These are phyloP conservation scores for Podarcis muralis DNA, from an alignment of 2,113 vertebrate species.

Conservation along the genomic window DNA sequence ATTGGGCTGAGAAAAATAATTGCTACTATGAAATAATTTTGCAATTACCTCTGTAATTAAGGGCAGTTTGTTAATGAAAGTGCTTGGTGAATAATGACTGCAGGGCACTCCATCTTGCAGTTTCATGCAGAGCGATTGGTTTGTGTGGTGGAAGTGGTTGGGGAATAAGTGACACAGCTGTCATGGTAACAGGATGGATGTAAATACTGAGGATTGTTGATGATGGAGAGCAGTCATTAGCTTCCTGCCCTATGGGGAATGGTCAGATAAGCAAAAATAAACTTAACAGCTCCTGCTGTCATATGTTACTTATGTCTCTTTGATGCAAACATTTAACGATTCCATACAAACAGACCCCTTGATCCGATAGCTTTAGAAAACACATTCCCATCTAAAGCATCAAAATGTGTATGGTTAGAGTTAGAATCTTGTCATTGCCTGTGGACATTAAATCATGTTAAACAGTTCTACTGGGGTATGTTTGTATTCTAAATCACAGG, in stretches of 20 bases:
- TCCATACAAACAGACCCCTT: not conserved
- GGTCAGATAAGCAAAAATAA: conserved; percentile 73
- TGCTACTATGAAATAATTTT: conserved; percentile 79
- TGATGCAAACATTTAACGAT: conserved; percentile 8
- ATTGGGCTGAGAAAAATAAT: conserved; percentile 76
- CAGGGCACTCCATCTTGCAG: conserved; percentile 69
- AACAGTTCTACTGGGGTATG: not conserved
- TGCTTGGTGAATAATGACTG: conserved; percentile 75
- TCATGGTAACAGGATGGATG: conserved; percentile 68
- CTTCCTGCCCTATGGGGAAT: conserved; percentile 70
- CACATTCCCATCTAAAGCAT: not conserved
- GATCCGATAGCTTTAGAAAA: not conserved
- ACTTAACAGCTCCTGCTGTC: conserved; percentile 47
- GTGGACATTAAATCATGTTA: not conserved
- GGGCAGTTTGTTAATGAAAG: conserved; percentile 84
- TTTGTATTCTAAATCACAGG: not conserved
- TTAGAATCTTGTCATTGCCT: not conserved
- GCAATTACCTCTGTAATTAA: conserved; percentile 83
- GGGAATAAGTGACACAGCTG: conserved; percentile 74
- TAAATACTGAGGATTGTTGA: conserved; percentile 34
- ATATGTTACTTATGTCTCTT: conserved; percentile 47
- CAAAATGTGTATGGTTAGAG: not conserved
- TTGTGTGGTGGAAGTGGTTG: conserved; percentile 45
- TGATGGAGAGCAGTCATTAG: conserved; percentile 77
- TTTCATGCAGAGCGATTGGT: conserved; percentile 59